A percentile compares a stretch with the other conserved stretches of the same genome.
Evolutionary conservation across 2,888 invertebrate species (phyloP).

Genomic region (Acleris cristana): DNA sequence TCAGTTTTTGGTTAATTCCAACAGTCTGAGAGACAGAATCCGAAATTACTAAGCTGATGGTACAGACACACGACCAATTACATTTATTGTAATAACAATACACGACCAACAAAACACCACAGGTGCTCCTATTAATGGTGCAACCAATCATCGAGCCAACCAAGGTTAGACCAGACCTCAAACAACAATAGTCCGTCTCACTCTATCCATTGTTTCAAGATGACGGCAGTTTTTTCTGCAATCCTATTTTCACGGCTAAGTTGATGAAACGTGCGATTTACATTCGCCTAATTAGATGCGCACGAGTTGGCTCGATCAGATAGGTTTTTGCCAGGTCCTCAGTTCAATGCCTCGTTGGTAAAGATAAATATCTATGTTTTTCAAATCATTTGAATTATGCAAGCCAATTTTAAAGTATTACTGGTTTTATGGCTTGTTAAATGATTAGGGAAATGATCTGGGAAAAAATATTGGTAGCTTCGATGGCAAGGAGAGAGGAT

Average conservation of each 20-base stretch:
- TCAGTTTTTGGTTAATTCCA: no score
- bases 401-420: neutral
- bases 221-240: slow-evolving; percentile 9
- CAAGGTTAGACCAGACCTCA: no score
- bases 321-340: slow-evolving; percentile 28
- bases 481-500: no score
- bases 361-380: slow-evolving; percentile 8
- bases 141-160: no score
- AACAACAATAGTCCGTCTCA: neutral
- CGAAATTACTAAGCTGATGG: no score
- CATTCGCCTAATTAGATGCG: slow-evolving; percentile 34
- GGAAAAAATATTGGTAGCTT: no score
- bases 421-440: neutral
- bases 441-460: no score
- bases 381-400: slow-evolving; percentile 1
- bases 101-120: no score
- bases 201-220: slow-evolving; percentile 2
- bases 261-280: slow-evolving; percentile 31
- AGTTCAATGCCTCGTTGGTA: slow-evolving; percentile 24
- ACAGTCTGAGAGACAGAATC: no score
- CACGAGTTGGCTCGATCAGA: slow-evolving; percentile 33
- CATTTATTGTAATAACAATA: no score
- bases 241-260: slow-evolving; percentile 18
- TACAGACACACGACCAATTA: no score
- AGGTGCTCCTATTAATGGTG: no score